A percentile compares a stretch with the other conserved stretches of the same genome.
These are phyloP conservation scores for Miopithecus talapoin DNA, from an alignment of 2,797 vertebrate genomes.

Conservation along the genomic window DNA sequence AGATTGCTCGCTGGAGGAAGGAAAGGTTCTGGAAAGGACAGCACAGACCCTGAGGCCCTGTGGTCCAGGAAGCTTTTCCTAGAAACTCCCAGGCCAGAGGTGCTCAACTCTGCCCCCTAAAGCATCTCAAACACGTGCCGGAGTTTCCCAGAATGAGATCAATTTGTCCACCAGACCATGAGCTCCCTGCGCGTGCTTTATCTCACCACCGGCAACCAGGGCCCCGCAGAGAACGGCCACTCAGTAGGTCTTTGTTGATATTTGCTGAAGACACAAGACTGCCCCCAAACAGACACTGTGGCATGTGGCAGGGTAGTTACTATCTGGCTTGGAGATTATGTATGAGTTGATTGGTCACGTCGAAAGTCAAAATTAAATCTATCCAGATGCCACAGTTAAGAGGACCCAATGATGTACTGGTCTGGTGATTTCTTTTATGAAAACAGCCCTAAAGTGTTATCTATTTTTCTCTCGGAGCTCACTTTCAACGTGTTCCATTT, in stretches of 20 bases:
- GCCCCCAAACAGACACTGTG: not conserved
- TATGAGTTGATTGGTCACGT: not conserved
- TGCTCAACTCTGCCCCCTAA: not conserved
- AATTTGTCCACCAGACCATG: not conserved
- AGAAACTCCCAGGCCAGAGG: not conserved
- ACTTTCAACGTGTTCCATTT: slow-evolving; percentile 42
- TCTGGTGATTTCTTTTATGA: slow-evolving; percentile 41
- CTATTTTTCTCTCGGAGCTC: slow-evolving; percentile 3
- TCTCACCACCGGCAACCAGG: not conserved
- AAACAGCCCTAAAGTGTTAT: slow-evolving; percentile 3
- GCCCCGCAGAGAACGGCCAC: not conserved
- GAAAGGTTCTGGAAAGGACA: not conserved
- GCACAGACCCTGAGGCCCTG: not conserved
- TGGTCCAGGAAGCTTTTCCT: not conserved
- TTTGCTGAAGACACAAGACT: not conserved
- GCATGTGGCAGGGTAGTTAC: not conserved
- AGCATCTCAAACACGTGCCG: not conserved
- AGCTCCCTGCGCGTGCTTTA: not conserved
- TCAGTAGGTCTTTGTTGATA: not conserved
- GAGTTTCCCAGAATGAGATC: not conserved
- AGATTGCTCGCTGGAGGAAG: no score
- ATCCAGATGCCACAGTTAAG: slow-evolving; percentile 7
- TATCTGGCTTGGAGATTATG: not conserved
- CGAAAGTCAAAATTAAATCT: slow-evolving; percentile 36
- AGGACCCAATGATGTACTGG: not conserved